Percentiles rank a stretch among this genome's conserved stretches.
Conservation (phyloP, 2,888 invertebrate genomes). For the Dynastes maya region DNA sequence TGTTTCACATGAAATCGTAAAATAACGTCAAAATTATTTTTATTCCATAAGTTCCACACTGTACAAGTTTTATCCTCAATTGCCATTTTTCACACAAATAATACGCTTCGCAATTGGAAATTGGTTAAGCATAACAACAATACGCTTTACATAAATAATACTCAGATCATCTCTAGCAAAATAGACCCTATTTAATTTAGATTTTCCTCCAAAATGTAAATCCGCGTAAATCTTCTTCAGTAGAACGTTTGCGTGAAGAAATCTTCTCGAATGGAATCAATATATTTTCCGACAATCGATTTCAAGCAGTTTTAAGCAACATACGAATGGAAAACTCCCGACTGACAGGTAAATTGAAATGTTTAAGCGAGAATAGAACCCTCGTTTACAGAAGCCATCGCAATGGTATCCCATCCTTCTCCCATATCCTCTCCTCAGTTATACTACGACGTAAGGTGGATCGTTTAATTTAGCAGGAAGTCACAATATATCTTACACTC, state of each 20-base stretch:
- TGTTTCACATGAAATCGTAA: too few relatives aligned
- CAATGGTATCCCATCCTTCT: conserved; percentile 6
- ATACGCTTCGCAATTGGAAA: too few relatives aligned
- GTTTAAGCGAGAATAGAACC: not conserved
- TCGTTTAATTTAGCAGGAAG: conserved; percentile 47
- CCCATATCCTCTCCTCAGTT: too few relatives aligned
- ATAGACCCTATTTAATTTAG: too few relatives aligned
- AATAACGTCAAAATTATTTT: too few relatives aligned
- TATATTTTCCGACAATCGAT: not conserved
- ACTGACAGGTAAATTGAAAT: conserved; percentile 29
- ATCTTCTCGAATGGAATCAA: not conserved
- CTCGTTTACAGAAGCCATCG: conserved; percentile 10
- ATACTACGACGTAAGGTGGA: conserved; percentile 23
- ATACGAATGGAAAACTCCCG: not conserved
- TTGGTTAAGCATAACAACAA: too few relatives aligned
- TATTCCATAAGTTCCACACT: too few relatives aligned
- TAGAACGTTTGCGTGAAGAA: too few relatives aligned
- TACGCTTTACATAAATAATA: too few relatives aligned
- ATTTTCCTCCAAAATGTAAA: not conserved
- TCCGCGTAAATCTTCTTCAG: not conserved
- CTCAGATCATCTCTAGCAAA: too few relatives aligned
- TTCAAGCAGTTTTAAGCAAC: conserved; percentile 6
- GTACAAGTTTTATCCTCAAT: too few relatives aligned
- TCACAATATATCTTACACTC: conserved; percentile 32
- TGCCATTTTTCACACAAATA: too few relatives aligned